Evolutionary conservation across 2,113 vertebrate genomes (phyloP), one percentile per base, ranked within the genome.

Genomic region (Antechinus stuartii): DNA sequence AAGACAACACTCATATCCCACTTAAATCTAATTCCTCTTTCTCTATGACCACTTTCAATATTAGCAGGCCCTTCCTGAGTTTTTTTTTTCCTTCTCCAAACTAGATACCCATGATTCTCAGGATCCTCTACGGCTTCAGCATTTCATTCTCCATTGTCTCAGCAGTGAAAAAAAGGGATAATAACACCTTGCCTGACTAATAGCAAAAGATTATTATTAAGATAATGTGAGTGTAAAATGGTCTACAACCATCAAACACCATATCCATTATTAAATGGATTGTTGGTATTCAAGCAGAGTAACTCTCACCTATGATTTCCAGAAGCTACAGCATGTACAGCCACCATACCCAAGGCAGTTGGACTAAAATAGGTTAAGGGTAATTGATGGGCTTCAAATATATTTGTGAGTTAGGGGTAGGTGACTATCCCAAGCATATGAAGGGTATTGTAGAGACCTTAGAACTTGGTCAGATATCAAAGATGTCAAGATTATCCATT

Each of bases 121-220:
- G n/a, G 7, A 84, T 22, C 6, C 68, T 76, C 5, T 76, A 1
- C 5, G 2, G 2, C 9, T 10, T 8, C 0, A 8, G 9, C n/a
- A 91, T 9, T 54, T 23, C 54, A 23, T 0, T 0, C 7, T 61
- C 47, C 3, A 10, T 6, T 24, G 4, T 22, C 92, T 47, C 5
- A 47, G 0, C 0, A 46, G 30, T 5, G 42, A 42, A 4, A n/a
- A 23, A 92, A 11, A 3, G 16, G 42, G 3, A 14, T 8, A 8
- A 16, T 24, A n/a, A 92, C 11, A 14, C 0, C 6, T 3, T 2
- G 14, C 54, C 11, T 68, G 68, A 22, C 19, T 42, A 42, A 84
- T 8, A 42, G 19, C 68, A 22, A 84, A 23, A 23, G 16, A 84
- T 0, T 8, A 42, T 42, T 42, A 22, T 42, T 8, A 27, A 84